Evolutionary conservation across 2,888 invertebrate species (phyloP), one percentile per base, ranked within the genome.

Genomic region (Dasypogon diadema): DNA sequence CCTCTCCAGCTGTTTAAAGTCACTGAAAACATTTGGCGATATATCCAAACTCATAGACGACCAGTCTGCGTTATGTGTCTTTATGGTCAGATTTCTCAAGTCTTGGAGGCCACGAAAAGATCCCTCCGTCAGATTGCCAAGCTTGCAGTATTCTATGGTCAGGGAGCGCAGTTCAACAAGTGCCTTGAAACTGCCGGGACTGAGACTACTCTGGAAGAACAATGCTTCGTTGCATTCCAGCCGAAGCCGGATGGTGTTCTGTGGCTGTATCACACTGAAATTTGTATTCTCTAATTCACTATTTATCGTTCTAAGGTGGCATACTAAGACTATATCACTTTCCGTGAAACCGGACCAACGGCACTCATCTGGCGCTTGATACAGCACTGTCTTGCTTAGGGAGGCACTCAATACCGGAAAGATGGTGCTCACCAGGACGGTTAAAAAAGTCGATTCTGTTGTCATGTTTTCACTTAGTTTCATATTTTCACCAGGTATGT

Each of bases 201-300:
- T 92, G 80, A 94, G 87, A 79, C 92, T 92, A 85, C 93, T 93
- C 83, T 92, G 91, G 79, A 93, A 92, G 89, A 93, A 91, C 80
- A 94, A 89, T 77, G 92, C 91, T 83, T 93, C 91, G 83, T 92
- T 93, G 87, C 95, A 95, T 86, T 93, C 92, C 82, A 95, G 91
- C 77, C 91, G 89, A 75, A 95, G 87, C 2, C 93, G 92, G 46
- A 92, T 92, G 21, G 95, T 95, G 83, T 93, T 93, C 82, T 95
- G 94, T 46, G 93, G 91, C 77, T 94, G 94, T 79, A 95, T 94
- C 42, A 93, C 93, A 87, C 93, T 93, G 84, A 95, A 94, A 87
- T 95, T 95, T 22, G 94, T 96, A 81, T 93, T 93, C 87, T 93
- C 95, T 84, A 92, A 92, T 85, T 93, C 95, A 88, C 94, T 94